A percentile compares a stretch with the other conserved stretches of the same genome.
These are phyloP conservation scores for Ursus arctos DNA, from an alignment of 2,113 vertebrate genomes.

Conservation along the genomic window DNA sequence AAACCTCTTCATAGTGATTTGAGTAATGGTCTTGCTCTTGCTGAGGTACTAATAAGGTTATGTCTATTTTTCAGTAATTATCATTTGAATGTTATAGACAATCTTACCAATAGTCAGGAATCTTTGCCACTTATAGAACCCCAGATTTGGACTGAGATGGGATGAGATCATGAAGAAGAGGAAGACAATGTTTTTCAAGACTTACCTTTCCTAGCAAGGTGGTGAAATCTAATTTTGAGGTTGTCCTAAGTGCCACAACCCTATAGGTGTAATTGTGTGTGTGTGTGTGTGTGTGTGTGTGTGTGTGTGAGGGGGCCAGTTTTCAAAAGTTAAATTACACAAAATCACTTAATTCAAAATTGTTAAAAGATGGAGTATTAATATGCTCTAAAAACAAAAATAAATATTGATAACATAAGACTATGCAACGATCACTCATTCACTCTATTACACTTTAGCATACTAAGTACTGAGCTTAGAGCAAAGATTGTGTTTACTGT, in stretches of 20 bases:
- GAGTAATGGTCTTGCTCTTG: neutral
- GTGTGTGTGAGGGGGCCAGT: too few species aligned
- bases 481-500: conserved; percentile 40
- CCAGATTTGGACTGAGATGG: neutral
- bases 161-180: neutral
- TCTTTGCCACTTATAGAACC: neutral
- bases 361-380: neutral
- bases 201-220: neutral
- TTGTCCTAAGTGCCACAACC: neutral
- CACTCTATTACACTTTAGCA: neutral
- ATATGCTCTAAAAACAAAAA: conserved; percentile 36
- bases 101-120: neutral
- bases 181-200: neutral
- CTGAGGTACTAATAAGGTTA: neutral
- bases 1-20: neutral
- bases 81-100: neutral
- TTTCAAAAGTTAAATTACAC: neutral
- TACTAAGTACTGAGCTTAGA: conserved; percentile 11
- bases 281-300: neutral
- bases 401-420: neutral
- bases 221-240: neutral
- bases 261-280: neutral
- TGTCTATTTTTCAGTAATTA: neutral
- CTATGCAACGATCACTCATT: neutral
- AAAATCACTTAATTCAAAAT: conserved; percentile 37